Conservation (phyloP, 2,797 vertebrate species). For the Huso huso region DNA sequence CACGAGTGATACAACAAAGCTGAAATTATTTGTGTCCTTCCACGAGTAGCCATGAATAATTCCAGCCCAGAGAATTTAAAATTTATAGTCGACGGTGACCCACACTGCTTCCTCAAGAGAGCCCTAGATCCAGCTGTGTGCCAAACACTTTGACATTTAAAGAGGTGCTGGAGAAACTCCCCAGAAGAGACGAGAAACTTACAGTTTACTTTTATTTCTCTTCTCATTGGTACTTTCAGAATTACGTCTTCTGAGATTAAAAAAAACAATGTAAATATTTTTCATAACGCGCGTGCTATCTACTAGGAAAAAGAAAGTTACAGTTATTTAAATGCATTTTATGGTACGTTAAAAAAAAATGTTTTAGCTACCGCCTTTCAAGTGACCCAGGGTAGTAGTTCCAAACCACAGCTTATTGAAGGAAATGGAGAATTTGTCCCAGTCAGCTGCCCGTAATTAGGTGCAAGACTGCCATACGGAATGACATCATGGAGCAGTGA, state of each 20-base stretch:
- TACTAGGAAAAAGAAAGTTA: no score
- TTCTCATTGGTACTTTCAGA: conserved; percentile 4
- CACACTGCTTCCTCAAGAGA: conserved; percentile 76
- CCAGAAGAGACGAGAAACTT: conserved; percentile 80
- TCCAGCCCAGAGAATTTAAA: conserved; percentile 59
- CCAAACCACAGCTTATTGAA: conserved; percentile 23
- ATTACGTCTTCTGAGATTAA: no score
- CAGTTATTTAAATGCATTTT: no score
- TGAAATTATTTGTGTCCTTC: conserved; percentile 44
- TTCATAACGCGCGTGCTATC: no score
- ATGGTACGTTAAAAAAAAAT: no score
- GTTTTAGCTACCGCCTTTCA: no score
- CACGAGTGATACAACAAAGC: neutral
- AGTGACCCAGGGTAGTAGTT: neutral
- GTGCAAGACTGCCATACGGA: conserved; percentile 19
- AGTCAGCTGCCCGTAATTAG: conserved; percentile 29
- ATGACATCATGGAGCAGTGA: conserved; percentile 19
- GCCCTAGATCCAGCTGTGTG: conserved; percentile 69
- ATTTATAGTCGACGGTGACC: conserved; percentile 76
- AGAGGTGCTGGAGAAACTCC: conserved; percentile 94
- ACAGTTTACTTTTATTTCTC: conserved; percentile 43
- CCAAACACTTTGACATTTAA: conserved; percentile 95
- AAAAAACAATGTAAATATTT: no score
- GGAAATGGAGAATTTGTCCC: conserved; percentile 39
- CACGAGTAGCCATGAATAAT: conserved; percentile 43